phyloP scores from a whole-genome alignment of 2,888 invertebrate species.

The Dione vanillae region DNA sequence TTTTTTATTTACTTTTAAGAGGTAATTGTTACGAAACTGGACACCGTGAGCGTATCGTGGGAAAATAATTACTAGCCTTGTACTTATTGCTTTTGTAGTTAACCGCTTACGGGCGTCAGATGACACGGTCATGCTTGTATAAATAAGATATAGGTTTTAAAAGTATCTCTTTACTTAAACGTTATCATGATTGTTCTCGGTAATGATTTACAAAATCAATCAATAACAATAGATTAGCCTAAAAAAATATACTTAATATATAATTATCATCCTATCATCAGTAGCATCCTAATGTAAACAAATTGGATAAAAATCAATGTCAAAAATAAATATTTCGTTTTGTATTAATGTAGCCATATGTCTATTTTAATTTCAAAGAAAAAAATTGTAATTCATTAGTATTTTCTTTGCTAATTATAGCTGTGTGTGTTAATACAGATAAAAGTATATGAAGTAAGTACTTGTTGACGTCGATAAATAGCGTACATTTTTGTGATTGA shows the following conservation, averaged over 20 bases:
- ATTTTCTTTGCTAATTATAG: neutral
- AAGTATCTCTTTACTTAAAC: conserved; percentile 3
- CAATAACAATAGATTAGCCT: no score
- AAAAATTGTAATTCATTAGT: conserved; percentile 5
- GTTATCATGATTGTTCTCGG: neutral
- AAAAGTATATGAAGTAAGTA: conserved; percentile 15
- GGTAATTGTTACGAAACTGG: conserved; percentile 44
- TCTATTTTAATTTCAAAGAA: no score
- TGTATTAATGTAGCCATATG: no score
- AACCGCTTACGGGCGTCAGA: conserved; percentile 62
- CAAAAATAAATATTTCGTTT: no score
- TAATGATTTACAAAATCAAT: no score
- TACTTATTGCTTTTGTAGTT: conserved; percentile 64
- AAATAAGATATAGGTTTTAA: conserved; percentile 36
- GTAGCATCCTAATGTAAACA: neutral
- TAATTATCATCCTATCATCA: neutral
- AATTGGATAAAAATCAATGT: conserved; percentile 17
- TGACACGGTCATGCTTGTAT: conserved; percentile 66
- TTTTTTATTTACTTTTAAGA: conserved; percentile 35
- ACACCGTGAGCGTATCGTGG: conserved; percentile 59
- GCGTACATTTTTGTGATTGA: neutral
- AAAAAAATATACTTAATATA: neutral
- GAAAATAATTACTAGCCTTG: conserved; percentile 62
- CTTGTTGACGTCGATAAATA: conserved; percentile 20
- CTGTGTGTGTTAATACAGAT: neutral